Percentiles rank a stretch among this genome's conserved stretches.
Evolutionary conservation across 2,888 invertebrate species (phyloP).

Genomic region (Dicranocentrus wangi): DNA sequence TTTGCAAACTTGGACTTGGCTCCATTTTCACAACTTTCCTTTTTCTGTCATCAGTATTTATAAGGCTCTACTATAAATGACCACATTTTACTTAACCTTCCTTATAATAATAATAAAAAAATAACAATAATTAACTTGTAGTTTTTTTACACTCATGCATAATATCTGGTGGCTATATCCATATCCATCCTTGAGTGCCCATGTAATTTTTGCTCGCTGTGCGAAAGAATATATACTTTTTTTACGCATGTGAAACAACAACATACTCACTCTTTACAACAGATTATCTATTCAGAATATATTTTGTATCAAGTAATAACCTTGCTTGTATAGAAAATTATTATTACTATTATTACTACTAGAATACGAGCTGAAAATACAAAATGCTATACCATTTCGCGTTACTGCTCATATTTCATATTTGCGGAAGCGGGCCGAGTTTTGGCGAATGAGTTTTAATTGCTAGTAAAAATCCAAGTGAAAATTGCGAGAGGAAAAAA

Average conservation of each 20-base stretch:
- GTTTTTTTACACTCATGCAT: slow-evolving; percentile 38
- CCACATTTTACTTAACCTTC: slow-evolving; percentile 60
- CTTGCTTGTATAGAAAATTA: no score
- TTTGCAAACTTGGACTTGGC: slow-evolving; percentile 56
- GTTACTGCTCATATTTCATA: no score
- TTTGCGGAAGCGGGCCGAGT: no score
- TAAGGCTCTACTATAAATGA: slow-evolving; percentile 25
- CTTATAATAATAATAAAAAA: slow-evolving; percentile 36
- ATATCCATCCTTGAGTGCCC: slow-evolving; percentile 38
- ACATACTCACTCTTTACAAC: no score
- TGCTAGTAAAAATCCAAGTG: no score
- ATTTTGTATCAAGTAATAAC: no score
- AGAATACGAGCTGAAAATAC: no score
- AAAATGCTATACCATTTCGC: no score
- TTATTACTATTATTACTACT: no score
- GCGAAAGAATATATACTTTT: background rate
- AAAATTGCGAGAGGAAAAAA: no score
- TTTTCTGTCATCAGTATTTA: slow-evolving; percentile 46
- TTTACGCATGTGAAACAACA: background rate
- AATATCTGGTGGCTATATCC: slow-evolving; percentile 41
- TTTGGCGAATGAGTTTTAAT: no score
- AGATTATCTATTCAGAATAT: no score
- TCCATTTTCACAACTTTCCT: slow-evolving; percentile 56
- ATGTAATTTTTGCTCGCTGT: background rate
- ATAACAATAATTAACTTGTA: slow-evolving; percentile 17